These are phyloP conservation scores for Biston stratarius DNA, from an alignment of 2,888 invertebrate genomes.

Conservation along the genomic window DNA sequence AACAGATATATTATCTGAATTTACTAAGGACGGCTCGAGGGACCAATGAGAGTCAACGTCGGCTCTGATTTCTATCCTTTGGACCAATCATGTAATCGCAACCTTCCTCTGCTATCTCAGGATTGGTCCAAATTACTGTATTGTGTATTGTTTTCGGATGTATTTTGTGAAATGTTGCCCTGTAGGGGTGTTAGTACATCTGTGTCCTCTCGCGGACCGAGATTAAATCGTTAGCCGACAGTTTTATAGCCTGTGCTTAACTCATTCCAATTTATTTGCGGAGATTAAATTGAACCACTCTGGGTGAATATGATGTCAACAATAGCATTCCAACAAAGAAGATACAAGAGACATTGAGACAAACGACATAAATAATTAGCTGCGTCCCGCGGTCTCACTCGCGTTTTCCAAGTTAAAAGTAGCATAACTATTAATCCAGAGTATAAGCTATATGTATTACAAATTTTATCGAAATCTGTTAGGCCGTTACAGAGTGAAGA, in stretches of 20 bases:
- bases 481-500: no score
- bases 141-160: conserved; percentile 21
- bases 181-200: conserved; percentile 31
- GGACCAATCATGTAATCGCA: conserved; percentile 35
- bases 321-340: no score
- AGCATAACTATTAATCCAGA: no score
- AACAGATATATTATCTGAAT: conserved; percentile 28
- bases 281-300: background rate
- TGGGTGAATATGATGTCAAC: no score
- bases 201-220: conserved; percentile 28
- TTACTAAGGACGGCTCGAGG: conserved; percentile 33
- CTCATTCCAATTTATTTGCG: conserved; percentile 4
- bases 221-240: conserved; percentile 39
- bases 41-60: conserved; percentile 35
- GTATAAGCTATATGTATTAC: no score
- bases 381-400: no score
- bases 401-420: no score
- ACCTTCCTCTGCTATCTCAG: conserved; percentile 25
- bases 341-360: no score
- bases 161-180: conserved; percentile 28
- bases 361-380: no score
- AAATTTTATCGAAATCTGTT: no score
- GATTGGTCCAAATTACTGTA: conserved; percentile 35
- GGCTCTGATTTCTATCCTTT: conserved; percentile 30
- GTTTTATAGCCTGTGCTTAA: conserved; percentile 33